Conservation (phyloP, 1,140 invertebrate species). For the Leptopilina clavipes region DNA sequence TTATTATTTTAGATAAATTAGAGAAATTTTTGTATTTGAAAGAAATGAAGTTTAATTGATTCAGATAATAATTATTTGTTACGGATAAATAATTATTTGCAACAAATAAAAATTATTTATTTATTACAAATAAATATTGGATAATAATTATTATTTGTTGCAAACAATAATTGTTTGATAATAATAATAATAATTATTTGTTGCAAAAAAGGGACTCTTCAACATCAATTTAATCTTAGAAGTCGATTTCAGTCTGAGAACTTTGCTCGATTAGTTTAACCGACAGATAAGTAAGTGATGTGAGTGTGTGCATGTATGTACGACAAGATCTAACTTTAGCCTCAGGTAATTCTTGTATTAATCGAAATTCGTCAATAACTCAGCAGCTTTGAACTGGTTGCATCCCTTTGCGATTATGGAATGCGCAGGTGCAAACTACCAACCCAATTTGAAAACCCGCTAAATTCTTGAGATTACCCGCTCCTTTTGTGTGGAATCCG, state of each 20-base stretch:
- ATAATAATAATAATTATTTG: too few relatives aligned
- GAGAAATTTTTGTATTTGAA: too few relatives aligned
- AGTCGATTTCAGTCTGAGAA: background rate
- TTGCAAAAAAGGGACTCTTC: slow-evolving; percentile 19
- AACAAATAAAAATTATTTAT: too few relatives aligned
- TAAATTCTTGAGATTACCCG: slow-evolving; percentile 21
- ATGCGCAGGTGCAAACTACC: slow-evolving; percentile 28
- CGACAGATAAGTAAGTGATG: slow-evolving; percentile 4
- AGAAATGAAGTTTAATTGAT: too few relatives aligned
- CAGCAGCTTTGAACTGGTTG: slow-evolving; percentile 16
- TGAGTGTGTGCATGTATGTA: background rate
- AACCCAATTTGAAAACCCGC: background rate
- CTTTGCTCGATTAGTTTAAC: slow-evolving; percentile 8
- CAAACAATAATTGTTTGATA: too few relatives aligned
- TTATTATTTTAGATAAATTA: too few relatives aligned
- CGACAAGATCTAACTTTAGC: slow-evolving; percentile 16
- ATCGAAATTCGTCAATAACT: slow-evolving; percentile 17
- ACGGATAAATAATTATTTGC: too few relatives aligned
- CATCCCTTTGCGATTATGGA: slow-evolving; percentile 24
- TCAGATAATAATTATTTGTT: too few relatives aligned
- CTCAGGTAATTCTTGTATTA: slow-evolving; percentile 11
- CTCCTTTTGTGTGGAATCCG: background rate
- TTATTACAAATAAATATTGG: too few relatives aligned
- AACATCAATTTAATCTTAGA: slow-evolving; percentile 11
- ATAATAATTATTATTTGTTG: too few relatives aligned